These are phyloP conservation scores for Apamea sordens DNA, from an alignment of 2,888 invertebrate genomes.

Conservation along the genomic window DNA sequence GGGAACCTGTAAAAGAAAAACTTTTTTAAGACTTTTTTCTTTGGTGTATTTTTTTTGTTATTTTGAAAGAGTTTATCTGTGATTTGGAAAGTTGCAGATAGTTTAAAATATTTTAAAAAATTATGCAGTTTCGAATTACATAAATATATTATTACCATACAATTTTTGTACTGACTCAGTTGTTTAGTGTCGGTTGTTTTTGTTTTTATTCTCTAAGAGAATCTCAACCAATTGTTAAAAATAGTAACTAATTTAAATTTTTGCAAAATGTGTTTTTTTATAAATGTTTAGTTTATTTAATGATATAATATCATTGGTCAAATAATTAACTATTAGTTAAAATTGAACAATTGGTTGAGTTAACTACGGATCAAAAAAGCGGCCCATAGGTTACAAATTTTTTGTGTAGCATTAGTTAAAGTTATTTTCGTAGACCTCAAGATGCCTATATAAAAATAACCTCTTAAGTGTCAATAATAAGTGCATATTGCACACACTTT, in stretches of 20 bases:
- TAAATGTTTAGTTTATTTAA: too few species aligned
- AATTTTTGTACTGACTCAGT: background rate
- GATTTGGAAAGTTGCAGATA: background rate
- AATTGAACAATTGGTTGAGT: too few species aligned
- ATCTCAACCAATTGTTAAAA: too few species aligned
- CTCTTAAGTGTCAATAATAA: background rate
- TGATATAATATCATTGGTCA: too few species aligned
- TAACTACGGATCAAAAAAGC: too few species aligned
- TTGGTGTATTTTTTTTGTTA: background rate
- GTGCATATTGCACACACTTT: background rate
- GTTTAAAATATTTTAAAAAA: background rate
- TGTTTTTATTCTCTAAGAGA: background rate
- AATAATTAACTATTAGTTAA: too few species aligned
- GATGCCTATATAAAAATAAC: background rate
- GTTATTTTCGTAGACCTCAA: background rate
- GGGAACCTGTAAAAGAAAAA: slow-evolving; percentile 71
- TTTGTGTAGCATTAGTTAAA: background rate
- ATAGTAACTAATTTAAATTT: too few species aligned
- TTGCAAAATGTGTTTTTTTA: too few species aligned
- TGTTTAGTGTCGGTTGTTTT: background rate
- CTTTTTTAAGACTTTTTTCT: background rate
- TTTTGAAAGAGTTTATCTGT: background rate
- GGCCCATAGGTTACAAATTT: background rate
- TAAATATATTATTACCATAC: too few species aligned
- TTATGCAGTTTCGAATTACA: background rate